Evolutionary conservation across 2,888 invertebrate genomes (phyloP).

Genomic region (Eupithecia insigniata): DNA sequence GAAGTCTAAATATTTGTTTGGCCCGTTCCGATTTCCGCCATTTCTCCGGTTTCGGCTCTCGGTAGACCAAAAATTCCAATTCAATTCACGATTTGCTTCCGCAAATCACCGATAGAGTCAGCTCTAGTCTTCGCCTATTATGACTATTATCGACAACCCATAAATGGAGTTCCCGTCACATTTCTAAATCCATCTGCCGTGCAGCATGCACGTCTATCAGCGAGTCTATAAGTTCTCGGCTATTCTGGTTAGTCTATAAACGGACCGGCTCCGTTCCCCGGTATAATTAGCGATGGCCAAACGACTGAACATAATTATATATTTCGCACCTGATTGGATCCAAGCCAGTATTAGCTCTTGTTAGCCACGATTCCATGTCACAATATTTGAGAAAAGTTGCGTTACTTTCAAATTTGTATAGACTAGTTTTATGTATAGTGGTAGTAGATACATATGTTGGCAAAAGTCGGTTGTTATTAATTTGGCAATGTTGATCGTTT

Average conservation of each 20-base stretch:
- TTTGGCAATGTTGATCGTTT: background rate
- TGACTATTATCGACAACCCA: slow-evolving; percentile 31
- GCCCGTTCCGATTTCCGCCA: background rate
- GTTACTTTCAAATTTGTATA: background rate
- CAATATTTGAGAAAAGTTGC: slow-evolving; percentile 43
- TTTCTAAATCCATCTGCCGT: slow-evolving; percentile 54
- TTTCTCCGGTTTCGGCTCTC: background rate
- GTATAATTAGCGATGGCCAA: slow-evolving; percentile 78
- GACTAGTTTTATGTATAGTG: background rate
- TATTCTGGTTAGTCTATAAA: slow-evolving; percentile 79
- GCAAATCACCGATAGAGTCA: background rate
- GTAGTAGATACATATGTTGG: too few species aligned
- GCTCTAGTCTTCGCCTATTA: background rate
- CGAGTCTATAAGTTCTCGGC: slow-evolving; percentile 65
- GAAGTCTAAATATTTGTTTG: background rate
- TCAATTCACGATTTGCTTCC: background rate
- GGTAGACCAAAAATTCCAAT: background rate
- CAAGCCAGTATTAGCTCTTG: slow-evolving; percentile 67
- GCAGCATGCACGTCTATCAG: slow-evolving; percentile 53
- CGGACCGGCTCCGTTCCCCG: slow-evolving; percentile 66
- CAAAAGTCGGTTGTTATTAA: slow-evolving; percentile 1
- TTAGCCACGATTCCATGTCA: slow-evolving; percentile 57
- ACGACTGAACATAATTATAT: slow-evolving; percentile 62
- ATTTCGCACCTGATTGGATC: slow-evolving; percentile 78
- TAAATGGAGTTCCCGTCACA: slow-evolving; percentile 56